Evolutionary conservation across 2,797 vertebrate species (phyloP).

Genomic region (Tolypeutes matacus): DNA sequence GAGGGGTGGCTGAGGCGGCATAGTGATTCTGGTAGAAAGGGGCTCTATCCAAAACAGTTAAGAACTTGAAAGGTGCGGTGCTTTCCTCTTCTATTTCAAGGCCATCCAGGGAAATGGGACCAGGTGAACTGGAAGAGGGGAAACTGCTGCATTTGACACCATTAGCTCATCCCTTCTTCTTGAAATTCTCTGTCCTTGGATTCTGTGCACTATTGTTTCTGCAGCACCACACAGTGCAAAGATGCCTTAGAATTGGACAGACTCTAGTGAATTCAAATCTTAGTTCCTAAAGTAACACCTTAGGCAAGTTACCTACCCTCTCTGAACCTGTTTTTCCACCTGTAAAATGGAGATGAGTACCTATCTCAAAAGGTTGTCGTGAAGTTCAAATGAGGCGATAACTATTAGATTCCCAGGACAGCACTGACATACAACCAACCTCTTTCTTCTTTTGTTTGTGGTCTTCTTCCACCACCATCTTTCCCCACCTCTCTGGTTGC

Average conservation of each 20-base stretch:
- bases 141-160: background rate
- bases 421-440: background rate
- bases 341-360: background rate
- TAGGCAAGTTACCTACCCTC: background rate
- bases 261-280: background rate
- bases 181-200: background rate
- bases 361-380: background rate
- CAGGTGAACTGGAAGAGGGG: slow-evolving; percentile 53
- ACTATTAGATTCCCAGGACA: background rate
- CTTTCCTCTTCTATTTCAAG: slow-evolving; percentile 45
- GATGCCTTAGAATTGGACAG: background rate
- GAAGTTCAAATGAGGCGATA: background rate
- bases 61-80: background rate
- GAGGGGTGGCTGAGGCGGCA: background rate
- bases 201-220: slow-evolving; percentile 28
- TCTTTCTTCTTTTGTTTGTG: background rate
- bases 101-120: background rate
- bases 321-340: slow-evolving; percentile 24
- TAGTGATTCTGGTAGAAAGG: background rate
- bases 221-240: background rate
- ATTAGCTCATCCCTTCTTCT: slow-evolving; percentile 10
- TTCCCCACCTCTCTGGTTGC: background rate
- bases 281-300: background rate
- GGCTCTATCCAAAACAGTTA: background rate
- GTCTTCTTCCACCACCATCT: background rate